Base-by-base conservation (phyloP, 2,113 vertebrate species). In the Mola mola region DNA sequence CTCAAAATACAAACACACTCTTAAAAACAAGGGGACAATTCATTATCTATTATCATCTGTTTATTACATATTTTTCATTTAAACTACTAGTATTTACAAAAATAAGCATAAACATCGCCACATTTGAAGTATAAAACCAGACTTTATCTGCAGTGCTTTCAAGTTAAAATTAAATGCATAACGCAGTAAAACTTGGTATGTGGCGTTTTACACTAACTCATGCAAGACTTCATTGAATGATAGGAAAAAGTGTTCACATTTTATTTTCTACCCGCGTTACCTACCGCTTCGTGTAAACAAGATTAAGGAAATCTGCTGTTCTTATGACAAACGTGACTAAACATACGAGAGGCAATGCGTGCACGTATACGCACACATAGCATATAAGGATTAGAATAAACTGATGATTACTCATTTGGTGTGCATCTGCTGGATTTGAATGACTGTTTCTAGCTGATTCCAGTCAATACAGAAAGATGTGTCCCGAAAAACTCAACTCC, bases 341-440 rank as follows among this genome's bases (percentile, higher is more conserved):
- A 46, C 13, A 24, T 25, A 15, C n/a, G n/a, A 62, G 13, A 52
- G n/a, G 36, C 8, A 10, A n/a, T n/a, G n/a, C 40, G 29, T 12
- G 2, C 26, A 66, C 20, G 24, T 12, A 42, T 19, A 52, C 41
- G 42, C 9, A 34, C 15, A 38, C 9, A 34, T 34, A 38, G 47
- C 21, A 5, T 46, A 53, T 34, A 37, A 44, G 44, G 25, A 67
- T 47, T 43, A 67, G 40, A 70, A 68, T 64, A 66, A 65, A 62
- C 49, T 29, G 34, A 24, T 59, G 16, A 78, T 70, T 75, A 57
- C 68, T 81, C 68, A 72, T 59, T 43, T 76, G 58, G 26, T 37
- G 47, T 4, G 29, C 53, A 66, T 71, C 66, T 48, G 38, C 44
- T 70, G 26, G 28, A 24, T 44, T 43, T 65, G 10, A 25, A 34